Conservation (phyloP, 2,113 vertebrate species). For the Peromyscus californicus region DNA sequence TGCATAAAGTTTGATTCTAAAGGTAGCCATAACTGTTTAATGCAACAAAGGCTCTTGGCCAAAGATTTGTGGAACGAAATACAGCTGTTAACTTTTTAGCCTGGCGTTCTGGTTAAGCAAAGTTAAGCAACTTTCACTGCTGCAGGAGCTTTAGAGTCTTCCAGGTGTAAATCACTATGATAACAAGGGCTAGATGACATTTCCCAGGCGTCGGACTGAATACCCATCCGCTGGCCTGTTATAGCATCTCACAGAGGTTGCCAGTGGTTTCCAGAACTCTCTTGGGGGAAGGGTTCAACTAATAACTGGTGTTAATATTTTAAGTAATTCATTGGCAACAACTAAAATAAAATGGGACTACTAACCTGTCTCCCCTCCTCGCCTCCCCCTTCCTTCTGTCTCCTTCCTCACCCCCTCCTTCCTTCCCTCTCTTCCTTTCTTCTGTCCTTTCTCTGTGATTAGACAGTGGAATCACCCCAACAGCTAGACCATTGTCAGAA, state of each 20-base stretch:
- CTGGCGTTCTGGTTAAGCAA: not conserved
- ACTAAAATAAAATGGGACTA: not conserved
- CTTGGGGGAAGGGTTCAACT: not conserved
- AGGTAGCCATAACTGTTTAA: not conserved
- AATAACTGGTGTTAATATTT: not conserved
- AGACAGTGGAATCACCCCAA: not conserved
- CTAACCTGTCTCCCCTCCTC: not conserved
- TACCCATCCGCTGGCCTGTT: not conserved
- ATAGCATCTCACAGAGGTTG: not conserved
- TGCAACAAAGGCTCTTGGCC: not conserved
- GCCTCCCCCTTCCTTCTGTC: no score
- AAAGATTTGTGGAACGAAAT: not conserved
- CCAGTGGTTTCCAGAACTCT: not conserved
- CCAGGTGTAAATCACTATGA: not conserved
- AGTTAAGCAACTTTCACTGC: conserved; percentile 4
- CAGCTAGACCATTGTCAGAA: not conserved
- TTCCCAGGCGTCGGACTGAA: not conserved
- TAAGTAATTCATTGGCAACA: not conserved
- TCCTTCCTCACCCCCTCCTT: no score
- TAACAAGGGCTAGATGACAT: not conserved
- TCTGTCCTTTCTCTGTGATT: not conserved
- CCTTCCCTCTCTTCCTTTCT: no score
- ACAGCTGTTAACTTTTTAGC: not conserved
- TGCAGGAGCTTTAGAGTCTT: conserved; percentile 10
- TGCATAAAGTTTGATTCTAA: not conserved